Evolutionary conservation across 2,888 invertebrate genomes (phyloP).

Genomic region (Melieria omissa): DNA sequence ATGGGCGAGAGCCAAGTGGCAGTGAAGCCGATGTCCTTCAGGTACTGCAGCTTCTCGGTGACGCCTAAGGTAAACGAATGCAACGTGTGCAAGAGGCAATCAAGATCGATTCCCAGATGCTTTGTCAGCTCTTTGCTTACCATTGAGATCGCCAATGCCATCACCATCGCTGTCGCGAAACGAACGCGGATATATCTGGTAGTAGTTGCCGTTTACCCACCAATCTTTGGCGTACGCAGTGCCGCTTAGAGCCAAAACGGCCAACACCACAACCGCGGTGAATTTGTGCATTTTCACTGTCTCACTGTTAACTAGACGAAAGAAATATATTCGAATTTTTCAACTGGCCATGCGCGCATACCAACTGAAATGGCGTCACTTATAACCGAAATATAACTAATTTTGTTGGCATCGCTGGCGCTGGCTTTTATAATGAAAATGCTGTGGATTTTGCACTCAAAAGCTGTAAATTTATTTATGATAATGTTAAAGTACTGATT

Average conservation of each 20-base stretch:
- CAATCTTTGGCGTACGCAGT: slow-evolving; percentile 50
- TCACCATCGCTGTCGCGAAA: slow-evolving; percentile 83
- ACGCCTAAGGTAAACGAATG: slow-evolving; percentile 71
- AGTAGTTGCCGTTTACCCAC: slow-evolving; percentile 70
- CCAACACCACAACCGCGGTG: neutral
- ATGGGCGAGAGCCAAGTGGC: slow-evolving; percentile 81
- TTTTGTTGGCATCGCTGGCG: too few relatives aligned
- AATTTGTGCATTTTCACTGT: too few relatives aligned
- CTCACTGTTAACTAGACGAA: too few relatives aligned
- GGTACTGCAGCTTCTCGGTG: slow-evolving; percentile 72
- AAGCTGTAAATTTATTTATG: too few relatives aligned
- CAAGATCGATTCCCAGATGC: neutral
- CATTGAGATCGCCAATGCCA: slow-evolving; percentile 76
- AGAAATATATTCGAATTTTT: too few relatives aligned
- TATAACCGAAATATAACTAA: too few relatives aligned
- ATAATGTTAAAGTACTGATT: too few relatives aligned
- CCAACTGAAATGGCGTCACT: too few relatives aligned
- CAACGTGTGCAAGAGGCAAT: too few relatives aligned
- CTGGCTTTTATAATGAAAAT: too few relatives aligned
- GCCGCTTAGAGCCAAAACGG: slow-evolving; percentile 5
- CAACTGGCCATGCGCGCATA: too few relatives aligned
- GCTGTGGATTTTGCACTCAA: too few relatives aligned
- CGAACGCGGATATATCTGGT: slow-evolving; percentile 84
- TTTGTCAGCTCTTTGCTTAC: slow-evolving; percentile 57
- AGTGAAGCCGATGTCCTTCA: slow-evolving; percentile 75